A percentile compares a stretch with the other conserved stretches of the same genome.
These are phyloP conservation scores for Oceanodroma tethys DNA, from an alignment of 2,113 vertebrate genomes.

Conservation along the genomic window DNA sequence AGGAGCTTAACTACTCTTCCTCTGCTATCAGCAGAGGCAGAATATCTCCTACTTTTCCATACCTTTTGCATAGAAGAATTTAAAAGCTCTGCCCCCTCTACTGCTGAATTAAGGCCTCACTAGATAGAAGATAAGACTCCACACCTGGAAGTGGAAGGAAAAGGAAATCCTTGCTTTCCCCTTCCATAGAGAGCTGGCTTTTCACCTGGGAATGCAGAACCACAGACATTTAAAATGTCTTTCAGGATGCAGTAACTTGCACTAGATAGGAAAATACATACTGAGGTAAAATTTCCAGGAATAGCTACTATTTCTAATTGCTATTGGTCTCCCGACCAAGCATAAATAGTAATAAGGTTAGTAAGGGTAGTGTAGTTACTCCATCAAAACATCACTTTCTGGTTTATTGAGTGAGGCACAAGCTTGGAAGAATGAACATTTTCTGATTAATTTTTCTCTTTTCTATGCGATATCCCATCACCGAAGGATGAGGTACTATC, in stretches of 20 bases:
- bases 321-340: neutral
- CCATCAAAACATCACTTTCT: neutral
- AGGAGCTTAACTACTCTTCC: neutral
- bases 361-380: neutral
- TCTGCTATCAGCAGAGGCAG: neutral
- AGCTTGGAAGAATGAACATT: neutral
- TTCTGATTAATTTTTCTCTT: neutral
- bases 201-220: neutral
- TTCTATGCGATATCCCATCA: neutral
- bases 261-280: neutral
- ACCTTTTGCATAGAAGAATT: neutral
- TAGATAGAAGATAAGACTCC: neutral
- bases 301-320: neutral
- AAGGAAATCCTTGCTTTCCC: neutral
- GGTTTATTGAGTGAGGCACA: neutral
- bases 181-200: neutral
- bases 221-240: neutral
- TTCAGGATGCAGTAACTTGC: neutral
- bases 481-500: neutral
- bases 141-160: neutral
- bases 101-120: neutral
- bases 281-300: neutral
- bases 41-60: neutral
- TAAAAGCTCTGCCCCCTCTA: neutral
- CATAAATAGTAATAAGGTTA: neutral